A percentile compares a stretch with the other conserved stretches of the same genome.
Conservation (phyloP, 2,113 vertebrate species). For the Macquaria ambigua region DNA sequence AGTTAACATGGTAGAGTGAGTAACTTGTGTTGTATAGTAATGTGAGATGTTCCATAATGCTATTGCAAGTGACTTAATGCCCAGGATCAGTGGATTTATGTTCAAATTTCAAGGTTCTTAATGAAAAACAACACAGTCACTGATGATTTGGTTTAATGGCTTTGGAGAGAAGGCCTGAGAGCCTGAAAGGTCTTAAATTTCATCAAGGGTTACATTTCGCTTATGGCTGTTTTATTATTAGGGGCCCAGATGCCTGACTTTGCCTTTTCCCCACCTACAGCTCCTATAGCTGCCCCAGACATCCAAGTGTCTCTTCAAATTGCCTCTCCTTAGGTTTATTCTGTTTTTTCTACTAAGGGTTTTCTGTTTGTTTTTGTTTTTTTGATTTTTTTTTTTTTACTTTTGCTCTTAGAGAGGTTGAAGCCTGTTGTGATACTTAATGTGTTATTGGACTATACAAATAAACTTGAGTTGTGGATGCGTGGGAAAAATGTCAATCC, state of each 20-base stretch:
- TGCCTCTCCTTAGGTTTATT: not conserved
- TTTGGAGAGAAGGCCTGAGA: constrained; percentile 3
- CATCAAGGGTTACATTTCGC: constrained; percentile 29
- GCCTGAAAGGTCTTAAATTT: constrained; percentile 3
- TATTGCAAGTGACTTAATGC: not conserved
- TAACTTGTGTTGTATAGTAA: not conserved
- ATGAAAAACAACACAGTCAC: constrained; percentile 1
- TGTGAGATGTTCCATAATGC: not conserved
- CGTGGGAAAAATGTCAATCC: not conserved
- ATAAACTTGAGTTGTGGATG: not conserved
- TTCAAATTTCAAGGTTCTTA: not conserved
- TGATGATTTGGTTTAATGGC: not conserved
- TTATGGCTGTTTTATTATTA: constrained; percentile 25
- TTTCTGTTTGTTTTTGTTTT: not conserved
- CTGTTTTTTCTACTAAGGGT: not conserved
- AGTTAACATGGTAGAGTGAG: not conserved
- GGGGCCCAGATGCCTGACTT: not conserved
- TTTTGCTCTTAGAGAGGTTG: not conserved
- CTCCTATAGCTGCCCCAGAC: not conserved
- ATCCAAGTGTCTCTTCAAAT: not conserved
- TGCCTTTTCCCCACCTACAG: not conserved
- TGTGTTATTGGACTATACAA: not conserved
- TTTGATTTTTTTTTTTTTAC: not conserved
- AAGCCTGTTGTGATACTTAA: not conserved
- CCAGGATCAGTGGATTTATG: constrained; percentile 3